Base-by-base conservation (phyloP, 2,888 invertebrate species). In the Nomada flava region DNA sequence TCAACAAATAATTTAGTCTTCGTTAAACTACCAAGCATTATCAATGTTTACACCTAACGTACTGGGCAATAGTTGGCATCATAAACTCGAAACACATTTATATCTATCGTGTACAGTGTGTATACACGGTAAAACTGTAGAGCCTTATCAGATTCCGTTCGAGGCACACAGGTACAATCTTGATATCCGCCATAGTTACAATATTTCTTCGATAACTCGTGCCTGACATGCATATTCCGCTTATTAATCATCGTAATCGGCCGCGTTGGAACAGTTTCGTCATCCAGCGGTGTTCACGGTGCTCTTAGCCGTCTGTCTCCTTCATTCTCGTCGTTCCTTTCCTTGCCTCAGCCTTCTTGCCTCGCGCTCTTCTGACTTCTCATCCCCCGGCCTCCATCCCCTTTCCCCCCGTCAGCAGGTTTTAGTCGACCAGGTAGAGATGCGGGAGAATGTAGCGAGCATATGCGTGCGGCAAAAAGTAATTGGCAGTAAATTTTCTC, bases 401-500 rank as follows among this genome's bases (percentile, higher is more conserved):
- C 50, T 52, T 47, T 59, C 20, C 57, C 68, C 29, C 50, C 72
- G 53, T 79, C 69, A 60, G 67, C 77, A 78, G 62, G 70, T 83
- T 86, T 78, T 80, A 70, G 72, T 57, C 79, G 60, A 68, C 47
- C 80, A 86, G 83, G 70, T 86, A 80, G 83, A 69, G 23, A 70
- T 67, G 59, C 75, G 29, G 67, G 53, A 64, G 79, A 86, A 79
- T 70, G 69, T 73, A 68, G 75, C 79, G 57, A 67, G 53, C 64
- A 67, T 75, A 67, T 62, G 50, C 57, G 74, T 70, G 79, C 72
- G 68, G 79, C 71, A 86, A 82, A 87, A 86, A 88, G 82, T 88
- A 88, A 87, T 87, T 88, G 86, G 84, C 78, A 88, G 82, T 86
- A 88, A 88, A 87, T 88, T 87, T 88, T 65, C 79, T 72, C 55